A percentile compares a stretch with the other conserved stretches of the same genome.
Evolutionary conservation across 2,888 invertebrate genomes (phyloP).

Genomic region (Andrena bicolor): DNA sequence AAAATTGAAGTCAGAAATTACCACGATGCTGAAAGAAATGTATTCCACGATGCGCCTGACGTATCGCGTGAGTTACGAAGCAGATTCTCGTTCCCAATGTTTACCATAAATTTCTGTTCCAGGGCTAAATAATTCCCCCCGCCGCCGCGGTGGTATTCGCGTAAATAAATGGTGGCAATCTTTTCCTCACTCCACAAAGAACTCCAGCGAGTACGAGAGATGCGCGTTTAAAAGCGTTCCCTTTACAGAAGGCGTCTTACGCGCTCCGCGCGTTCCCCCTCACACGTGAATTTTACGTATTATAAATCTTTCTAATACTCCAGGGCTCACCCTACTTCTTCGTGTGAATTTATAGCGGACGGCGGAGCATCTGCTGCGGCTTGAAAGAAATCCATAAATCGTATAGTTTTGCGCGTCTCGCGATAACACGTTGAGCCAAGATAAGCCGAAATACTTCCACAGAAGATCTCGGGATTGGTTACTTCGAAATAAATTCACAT

Average conservation of each 20-base stretch:
- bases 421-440: conserved; percentile 55
- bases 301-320: conserved; percentile 53
- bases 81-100: conserved; percentile 14
- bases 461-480: conserved; percentile 24
- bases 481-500: conserved; percentile 26
- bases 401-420: conserved; percentile 48
- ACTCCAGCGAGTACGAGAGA: neutral
- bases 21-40: neutral
- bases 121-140: conserved; percentile 3
- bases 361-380: conserved; percentile 53
- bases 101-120: conserved; percentile 36
- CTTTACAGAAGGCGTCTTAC: conserved; percentile 12
- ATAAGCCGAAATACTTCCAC: conserved; percentile 50
- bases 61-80: neutral
- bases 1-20: neutral
- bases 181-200: neutral
- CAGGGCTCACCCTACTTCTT: conserved; percentile 35
- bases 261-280: conserved; percentile 21
- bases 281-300: conserved; percentile 45
- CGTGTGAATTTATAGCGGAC: conserved; percentile 52
- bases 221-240: conserved; percentile 18
- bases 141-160: neutral
- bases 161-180: conserved; percentile 7
- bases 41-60: neutral
- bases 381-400: conserved; percentile 60